These are phyloP conservation scores for Grammomys dolichurus DNA, from an alignment of 2,113 vertebrate genomes.

Conservation along the genomic window DNA sequence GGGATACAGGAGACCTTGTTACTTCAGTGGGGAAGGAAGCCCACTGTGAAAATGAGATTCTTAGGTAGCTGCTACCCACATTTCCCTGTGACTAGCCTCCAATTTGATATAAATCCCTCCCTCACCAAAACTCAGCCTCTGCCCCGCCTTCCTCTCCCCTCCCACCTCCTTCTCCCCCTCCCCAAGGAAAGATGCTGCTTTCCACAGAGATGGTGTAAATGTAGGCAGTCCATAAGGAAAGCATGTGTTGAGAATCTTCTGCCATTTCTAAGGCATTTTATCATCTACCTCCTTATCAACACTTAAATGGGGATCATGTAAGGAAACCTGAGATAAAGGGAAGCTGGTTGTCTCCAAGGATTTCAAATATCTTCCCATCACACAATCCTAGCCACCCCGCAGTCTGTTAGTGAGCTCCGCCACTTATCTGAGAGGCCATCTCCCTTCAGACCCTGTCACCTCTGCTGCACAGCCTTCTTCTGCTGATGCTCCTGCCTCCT, in stretches of 20 bases:
- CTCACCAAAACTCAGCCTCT: neutral
- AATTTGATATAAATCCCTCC: neutral
- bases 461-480: neutral
- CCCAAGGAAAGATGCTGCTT: fast-evolving
- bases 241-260: neutral
- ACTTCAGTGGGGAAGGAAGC: neutral
- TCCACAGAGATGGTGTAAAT: neutral
- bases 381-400: neutral
- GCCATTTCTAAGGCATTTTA: neutral
- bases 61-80: neutral
- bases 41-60: neutral
- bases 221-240: neutral
- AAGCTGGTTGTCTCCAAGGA: too few species aligned
- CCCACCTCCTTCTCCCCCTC: too few species aligned
- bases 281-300: neutral
- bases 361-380: neutral
- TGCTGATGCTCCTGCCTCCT: neutral
- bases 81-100: neutral
- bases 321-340: neutral
- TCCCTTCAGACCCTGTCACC: neutral
- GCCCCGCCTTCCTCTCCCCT: neutral
- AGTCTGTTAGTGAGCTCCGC: neutral
- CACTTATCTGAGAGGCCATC: neutral
- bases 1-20: neutral
- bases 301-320: too few species aligned